These are phyloP conservation scores for Circaetus cinerascens DNA, from an alignment of 2,113 vertebrate genomes.

Conservation along the genomic window DNA sequence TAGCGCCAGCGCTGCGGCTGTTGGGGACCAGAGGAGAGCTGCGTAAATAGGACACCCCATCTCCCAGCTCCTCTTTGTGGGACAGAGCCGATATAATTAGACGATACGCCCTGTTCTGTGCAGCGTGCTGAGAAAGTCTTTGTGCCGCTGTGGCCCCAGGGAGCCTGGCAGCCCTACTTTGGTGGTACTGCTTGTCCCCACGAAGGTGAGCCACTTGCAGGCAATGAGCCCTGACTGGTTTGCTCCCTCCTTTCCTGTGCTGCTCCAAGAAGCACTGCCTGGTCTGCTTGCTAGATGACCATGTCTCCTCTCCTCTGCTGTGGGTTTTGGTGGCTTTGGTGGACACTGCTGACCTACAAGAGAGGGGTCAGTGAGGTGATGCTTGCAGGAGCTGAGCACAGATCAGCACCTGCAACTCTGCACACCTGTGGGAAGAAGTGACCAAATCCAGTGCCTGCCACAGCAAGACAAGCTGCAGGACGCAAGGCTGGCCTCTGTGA, in stretches of 20 bases:
- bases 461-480: neutral
- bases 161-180: slow-evolving; percentile 38
- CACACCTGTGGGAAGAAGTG: neutral
- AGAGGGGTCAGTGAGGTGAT: neutral
- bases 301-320: neutral
- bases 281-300: neutral
- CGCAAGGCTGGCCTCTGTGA: neutral
- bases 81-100: slow-evolving; percentile 70
- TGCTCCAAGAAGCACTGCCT: neutral
- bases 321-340: neutral
- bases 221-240: neutral
- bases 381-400: neutral
- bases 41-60: slow-evolving; percentile 19
- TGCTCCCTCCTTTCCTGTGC: neutral
- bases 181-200: neutral
- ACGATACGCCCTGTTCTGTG: slow-evolving; percentile 5
- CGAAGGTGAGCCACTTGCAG: neutral
- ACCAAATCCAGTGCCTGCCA: neutral
- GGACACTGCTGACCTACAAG: neutral
- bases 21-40: neutral
- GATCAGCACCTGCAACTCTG: neutral
- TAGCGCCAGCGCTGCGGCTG: neutral
- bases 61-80: slow-evolving; percentile 21
- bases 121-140: neutral
- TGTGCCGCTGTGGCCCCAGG: neutral